Conservation (phyloP, 2,888 invertebrate species). For the Chymomyza amoena region DNA sequence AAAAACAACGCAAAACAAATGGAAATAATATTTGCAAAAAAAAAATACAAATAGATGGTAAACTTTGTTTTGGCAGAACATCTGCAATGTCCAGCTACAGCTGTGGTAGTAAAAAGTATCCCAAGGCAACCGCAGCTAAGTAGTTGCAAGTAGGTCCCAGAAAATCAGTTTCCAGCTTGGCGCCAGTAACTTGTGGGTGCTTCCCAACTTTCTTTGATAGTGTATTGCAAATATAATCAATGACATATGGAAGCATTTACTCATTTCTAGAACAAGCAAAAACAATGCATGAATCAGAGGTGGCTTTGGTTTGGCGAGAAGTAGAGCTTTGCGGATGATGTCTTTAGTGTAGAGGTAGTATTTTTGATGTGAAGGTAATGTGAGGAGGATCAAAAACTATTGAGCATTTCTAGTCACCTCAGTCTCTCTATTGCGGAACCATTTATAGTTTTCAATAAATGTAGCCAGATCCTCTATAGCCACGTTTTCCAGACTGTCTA, state of each 20-base stretch:
- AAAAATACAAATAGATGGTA: neutral
- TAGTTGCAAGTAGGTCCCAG: conserved; percentile 49
- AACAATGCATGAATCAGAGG: too few species aligned
- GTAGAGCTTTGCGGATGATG: too few species aligned
- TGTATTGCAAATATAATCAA: conserved; percentile 40
- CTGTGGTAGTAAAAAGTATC: conserved; percentile 35
- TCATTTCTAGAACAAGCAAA: too few species aligned
- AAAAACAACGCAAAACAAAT: neutral
- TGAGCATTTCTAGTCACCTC: too few species aligned
- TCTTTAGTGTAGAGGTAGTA: too few species aligned
- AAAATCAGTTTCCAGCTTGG: conserved; percentile 37
- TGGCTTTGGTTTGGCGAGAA: too few species aligned
- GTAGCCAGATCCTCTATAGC: too few species aligned
- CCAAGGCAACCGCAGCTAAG: conserved; percentile 20
- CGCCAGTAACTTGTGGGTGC: conserved; percentile 54
- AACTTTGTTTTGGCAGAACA: conserved; percentile 29
- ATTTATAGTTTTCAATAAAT: too few species aligned
- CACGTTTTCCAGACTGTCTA: too few species aligned
- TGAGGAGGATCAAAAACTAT: too few species aligned
- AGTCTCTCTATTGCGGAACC: too few species aligned
- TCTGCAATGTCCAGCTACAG: conserved; percentile 7
- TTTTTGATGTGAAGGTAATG: too few species aligned
- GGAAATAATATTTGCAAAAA: conserved; percentile 27
- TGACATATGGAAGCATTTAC: conserved; percentile 61
- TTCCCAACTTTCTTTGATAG: neutral